Evolutionary conservation across 2,113 vertebrate genomes (phyloP), one percentile per base, ranked within the genome.

Genomic region (Clarias macrocephalus): DNA sequence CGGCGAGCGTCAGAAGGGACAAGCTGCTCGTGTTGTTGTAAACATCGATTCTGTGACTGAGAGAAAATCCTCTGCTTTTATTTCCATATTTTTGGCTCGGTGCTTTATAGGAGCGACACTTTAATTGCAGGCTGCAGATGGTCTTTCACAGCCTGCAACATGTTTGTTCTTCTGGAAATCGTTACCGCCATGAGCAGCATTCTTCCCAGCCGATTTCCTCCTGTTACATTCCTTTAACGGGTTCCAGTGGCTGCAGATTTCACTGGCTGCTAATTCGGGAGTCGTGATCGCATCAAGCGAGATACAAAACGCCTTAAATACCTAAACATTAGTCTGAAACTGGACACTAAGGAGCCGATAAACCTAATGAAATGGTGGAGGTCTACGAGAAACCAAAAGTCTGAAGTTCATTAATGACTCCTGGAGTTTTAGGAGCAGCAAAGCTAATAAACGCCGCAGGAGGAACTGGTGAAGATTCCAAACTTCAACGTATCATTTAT

Each of bases 51-150:
- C 30, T 23, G 28, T 23, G 57, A 18, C 79, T 12, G 56, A 59
- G 79, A 21, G 57, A 80, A 19, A 60, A 80, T 33, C 79, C 79
- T 60, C 3, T 2, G 30, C 57, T 80, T 60, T 80, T 80, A 60
- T 59, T 80, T 60, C 56, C 79, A 37, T 80, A 80, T 60, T 80
- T 80, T 80, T 80, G 79, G 79, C 79, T 80, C 21, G 60, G 56
- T 60, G 79, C 79, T 80, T 80, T 80, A 59, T 21, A 33, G 79
- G 30, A 60, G 79, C 57, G 54, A 80, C 79, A 80, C 79, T 80
- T 80, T 80, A 80, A 80, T 80, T 80, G 79, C 57, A 80, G 79
- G 30, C 79, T 80, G 79, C 79, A 80, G 79, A 80, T 80, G 79
- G 56, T 80, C 79, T 80, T 79, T 80, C 57, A 60, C 56, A 59